These are phyloP conservation scores for Mergus octosetaceus DNA, from an alignment of 2,797 vertebrate species.

Conservation along the genomic window DNA sequence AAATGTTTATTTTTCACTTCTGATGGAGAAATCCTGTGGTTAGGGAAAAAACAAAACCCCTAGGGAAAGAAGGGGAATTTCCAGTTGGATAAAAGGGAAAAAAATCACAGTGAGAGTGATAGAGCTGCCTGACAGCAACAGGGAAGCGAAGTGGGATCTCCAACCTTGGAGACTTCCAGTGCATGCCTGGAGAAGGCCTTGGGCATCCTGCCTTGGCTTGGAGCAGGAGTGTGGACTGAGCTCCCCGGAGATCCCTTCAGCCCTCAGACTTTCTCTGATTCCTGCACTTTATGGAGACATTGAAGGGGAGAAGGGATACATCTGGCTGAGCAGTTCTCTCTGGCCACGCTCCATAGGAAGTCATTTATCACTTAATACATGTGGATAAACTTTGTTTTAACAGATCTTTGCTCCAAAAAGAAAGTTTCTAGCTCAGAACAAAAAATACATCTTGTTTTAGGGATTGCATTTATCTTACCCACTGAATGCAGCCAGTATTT, in stretches of 20 bases:
- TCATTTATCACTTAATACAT: background rate
- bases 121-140: background rate
- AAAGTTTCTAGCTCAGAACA: background rate
- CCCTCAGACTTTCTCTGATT: background rate
- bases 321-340: background rate
- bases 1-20: background rate
- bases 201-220: background rate
- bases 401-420: background rate
- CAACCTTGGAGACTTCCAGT: background rate
- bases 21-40: background rate
- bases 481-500: background rate
- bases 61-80: background rate
- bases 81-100: background rate
- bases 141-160: background rate
- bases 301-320: background rate
- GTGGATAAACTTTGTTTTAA: background rate
- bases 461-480: background rate
- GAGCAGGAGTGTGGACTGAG: background rate
- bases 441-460: background rate
- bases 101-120: fast-evolving
- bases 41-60: background rate
- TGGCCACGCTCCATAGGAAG: background rate
- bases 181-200: background rate
- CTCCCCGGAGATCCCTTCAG: background rate
- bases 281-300: background rate